These are phyloP conservation scores for Sitta europaea DNA, from an alignment of 2,113 vertebrate species.

Conservation along the genomic window DNA sequence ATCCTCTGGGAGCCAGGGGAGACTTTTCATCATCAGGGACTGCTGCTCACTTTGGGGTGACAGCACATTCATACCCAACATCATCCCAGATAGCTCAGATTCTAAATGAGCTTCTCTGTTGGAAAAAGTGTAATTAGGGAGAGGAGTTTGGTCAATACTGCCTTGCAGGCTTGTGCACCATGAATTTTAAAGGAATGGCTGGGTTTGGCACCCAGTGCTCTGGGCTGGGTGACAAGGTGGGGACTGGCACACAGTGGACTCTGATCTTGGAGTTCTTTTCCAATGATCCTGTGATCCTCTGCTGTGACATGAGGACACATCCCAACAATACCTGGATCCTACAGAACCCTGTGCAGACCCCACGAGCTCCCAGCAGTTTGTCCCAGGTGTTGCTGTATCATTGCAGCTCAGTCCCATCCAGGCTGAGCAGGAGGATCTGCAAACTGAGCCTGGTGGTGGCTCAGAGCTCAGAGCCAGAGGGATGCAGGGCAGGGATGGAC, in stretches of 20 bases:
- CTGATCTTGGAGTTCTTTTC: background rate
- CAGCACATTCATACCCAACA: background rate
- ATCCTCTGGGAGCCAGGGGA: background rate
- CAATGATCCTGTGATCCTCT: background rate
- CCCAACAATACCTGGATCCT: background rate
- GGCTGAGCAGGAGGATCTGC: constrained; percentile 1
- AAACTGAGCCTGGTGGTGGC: background rate
- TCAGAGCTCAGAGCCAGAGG: background rate
- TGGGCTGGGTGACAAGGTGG: background rate
- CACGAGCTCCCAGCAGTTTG: background rate
- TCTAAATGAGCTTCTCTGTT: background rate
- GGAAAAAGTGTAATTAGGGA: background rate
- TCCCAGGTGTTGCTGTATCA: constrained; percentile 21
- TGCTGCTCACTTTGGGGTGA: background rate
- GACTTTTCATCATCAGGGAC: background rate
- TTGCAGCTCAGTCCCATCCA: constrained; percentile 19
- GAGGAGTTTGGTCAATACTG: background rate
- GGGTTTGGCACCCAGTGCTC: background rate
- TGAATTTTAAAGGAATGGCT: background rate
- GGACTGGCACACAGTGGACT: background rate
- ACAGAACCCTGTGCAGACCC: background rate
- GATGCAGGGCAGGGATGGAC: background rate
- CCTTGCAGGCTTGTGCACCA: rapidly evolving
- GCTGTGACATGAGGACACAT: background rate
- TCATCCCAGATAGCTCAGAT: rapidly evolving